Evolutionary conservation across 2,888 invertebrate species (phyloP), one percentile per base, ranked within the genome.

Genomic region (Eristalis tenax): DNA sequence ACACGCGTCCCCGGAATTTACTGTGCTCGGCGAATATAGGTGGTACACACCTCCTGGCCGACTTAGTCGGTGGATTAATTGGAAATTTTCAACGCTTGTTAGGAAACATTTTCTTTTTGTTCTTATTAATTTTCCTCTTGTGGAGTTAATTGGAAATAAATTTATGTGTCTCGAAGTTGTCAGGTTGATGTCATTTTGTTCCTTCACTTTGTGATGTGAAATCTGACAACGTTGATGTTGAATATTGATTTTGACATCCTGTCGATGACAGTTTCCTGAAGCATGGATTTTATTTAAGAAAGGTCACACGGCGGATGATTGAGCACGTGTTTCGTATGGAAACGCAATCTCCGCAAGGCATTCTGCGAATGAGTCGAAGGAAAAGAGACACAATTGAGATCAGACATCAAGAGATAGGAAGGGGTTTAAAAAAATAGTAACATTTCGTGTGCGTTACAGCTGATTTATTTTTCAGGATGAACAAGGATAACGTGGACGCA

Each of bases 1-100:
- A 10, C 11, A 43, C 50, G 50, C 50, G 61, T 69, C 18, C 26
- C 64, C 6, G 32, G 43, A 70, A 61, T 68, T 22, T 68, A n/a
- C n/a, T 50, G 18, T 50, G 50, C 8, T 1, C 8, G 50, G 8
- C 50, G 18, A 8, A 2, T 50, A 50, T 8, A n/a, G 50, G 18
- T 18, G 18, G 18, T 50, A 5, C 18, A n/a, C 18, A 18, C 15
- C 15, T 43, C 43, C 43, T 15, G 43, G 15, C n/a, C 6, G n/a
- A n/a, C 18, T 8, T 8, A 50, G 50, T 18, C 18, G 18, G 6
- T 18, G 50, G n/a, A 1, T 50, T 18, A 50, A 50, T 50, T 50
- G 50, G 18, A 50, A 50, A 50, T 50, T 50, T 50, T 50, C 18
- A 50, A 18, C 50, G 18, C 10, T 50, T 50, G 50, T 50, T n/a